Base-by-base conservation (phyloP, 2,797 vertebrate species). In the Apodemus agrarius region DNA sequence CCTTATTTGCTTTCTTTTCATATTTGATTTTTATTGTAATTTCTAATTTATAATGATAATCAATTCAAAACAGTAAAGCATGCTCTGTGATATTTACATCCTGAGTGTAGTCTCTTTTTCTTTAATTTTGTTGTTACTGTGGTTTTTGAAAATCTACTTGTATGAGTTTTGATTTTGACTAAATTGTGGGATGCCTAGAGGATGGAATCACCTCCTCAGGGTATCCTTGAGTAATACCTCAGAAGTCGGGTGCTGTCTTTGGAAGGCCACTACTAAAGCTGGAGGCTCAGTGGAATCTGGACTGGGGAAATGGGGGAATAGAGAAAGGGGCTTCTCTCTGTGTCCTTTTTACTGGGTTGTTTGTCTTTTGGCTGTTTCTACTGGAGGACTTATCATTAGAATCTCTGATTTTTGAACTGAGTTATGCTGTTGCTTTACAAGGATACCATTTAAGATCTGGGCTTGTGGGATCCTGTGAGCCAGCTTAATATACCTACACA, bases 1-100 rank as follows among this genome's bases (percentile, higher is more conserved):
- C 26, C 57, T 89, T 90, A 65, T 83, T 96, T 90, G 34, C 11
- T 92, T 92, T 94, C 17, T 72, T 91, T 94, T 67, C 40, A 31
- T 75, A 94, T 89, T 93, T 92, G 43, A 79, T 72, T 91, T 94
- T 91, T 88, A 67, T 46, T 16, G 24, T 75, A 85, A 46, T 69
- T 94, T 95, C 43, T 85, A 49, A 49, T 49, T 24, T 85, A 34
- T 11, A 84, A 34, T n/a, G 85, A 24, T 37, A 93, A 76, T 76
- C 72, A 90, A 91, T 83, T 84, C 43, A 95, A 95, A 22, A 63
- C 10, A 79, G 46, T 31, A 67, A 49, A 67, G 22, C 40, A 46
- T 69, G 43, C 57, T 82, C 34, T 6, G 21, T 72, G 22, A 84
- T 91, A 59, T 54, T 40, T 75, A 75, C 46, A 82, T 46, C 59